Conservation (phyloP, 2,888 invertebrate genomes). For the Xylota sylvarum region DNA sequence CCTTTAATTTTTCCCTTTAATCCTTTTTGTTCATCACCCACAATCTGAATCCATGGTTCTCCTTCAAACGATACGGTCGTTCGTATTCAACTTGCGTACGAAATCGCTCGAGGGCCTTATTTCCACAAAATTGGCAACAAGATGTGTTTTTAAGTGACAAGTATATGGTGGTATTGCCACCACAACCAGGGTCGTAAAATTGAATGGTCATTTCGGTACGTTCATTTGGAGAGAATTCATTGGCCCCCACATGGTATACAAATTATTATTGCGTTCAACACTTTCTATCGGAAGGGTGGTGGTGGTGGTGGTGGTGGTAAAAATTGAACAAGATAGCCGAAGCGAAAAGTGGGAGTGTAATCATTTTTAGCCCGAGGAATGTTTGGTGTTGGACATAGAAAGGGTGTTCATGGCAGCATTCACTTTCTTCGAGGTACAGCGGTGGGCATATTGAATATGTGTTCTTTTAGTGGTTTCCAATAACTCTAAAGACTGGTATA, state of each 20-base stretch:
- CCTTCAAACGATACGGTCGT: constrained; percentile 22
- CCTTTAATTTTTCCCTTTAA: constrained; percentile 73
- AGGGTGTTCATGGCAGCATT: neutral
- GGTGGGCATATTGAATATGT: no score
- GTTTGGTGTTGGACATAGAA: neutral
- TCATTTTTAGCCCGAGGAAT: constrained; percentile 14
- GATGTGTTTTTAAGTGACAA: constrained; percentile 77
- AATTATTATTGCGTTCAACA: constrained; percentile 64
- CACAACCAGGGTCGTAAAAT: constrained; percentile 69
- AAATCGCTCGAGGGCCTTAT: constrained; percentile 70
- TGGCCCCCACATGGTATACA: constrained; percentile 72
- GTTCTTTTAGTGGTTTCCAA: no score
- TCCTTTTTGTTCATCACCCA: constrained; percentile 56
- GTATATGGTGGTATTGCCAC: constrained; percentile 66
- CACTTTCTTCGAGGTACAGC: no score
- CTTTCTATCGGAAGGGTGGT: constrained; percentile 12
- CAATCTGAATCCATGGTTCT: constrained; percentile 27
- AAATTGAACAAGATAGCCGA: constrained; percentile 2
- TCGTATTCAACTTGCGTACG: constrained; percentile 70
- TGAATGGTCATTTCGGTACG: constrained; percentile 75
- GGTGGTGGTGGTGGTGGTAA: constrained; percentile 8
- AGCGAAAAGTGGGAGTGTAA: neutral
- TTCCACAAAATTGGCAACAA: constrained; percentile 74
- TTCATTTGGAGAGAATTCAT: constrained; percentile 73
- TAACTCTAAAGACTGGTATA: no score